Base-by-base conservation (phyloP, 2,797 vertebrate genomes). In the Enteromius radiatus region DNA sequence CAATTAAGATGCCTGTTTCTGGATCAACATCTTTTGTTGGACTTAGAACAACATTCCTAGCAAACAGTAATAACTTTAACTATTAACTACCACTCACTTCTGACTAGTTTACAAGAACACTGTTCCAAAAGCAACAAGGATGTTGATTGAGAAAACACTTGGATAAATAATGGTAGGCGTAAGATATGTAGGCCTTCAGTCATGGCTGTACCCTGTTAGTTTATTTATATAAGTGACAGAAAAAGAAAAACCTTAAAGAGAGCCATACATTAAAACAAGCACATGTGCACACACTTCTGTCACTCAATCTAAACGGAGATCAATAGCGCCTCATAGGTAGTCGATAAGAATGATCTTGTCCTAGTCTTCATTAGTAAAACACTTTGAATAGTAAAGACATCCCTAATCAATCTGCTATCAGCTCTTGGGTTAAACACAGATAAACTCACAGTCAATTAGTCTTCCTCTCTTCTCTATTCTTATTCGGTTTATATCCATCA, bases 351-450 rank as follows among this genome's bases (percentile, higher is more conserved):
- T 93, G 96, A 97, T 97, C 96, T 90, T 90, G 94, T 94, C 88
- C 91, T 96, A 95, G 95, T 97, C 97, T 97, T 98, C 96, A 98
- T 97, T 97, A 97, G 96, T 96, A 95, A 95, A 97, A 97, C 95
- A 96, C 96, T 97, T 96, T 95, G 96, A 95, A 97, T 96, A 97
- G 95, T 96, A 97, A 97, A 93, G 93, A 96, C 95, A 96, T 95
- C 94, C 96, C 94, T 92, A 95, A 95, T 97, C 95, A 96, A 97
- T 97, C 92, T 94, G 96, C 95, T 94, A 94, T 92, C 84, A 84
- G 76, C 10, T 76, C 36, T 80, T 43, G 91, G 93, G 93, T 95
- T 95, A 95, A 95, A 94, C 91, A 91, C 85, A 91, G 93, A 92
- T 93, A 93, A 93, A 94, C 90, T 92, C 95, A 92, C 92, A 92